phyloP scores from a whole-genome alignment of 2,797 vertebrate species.

The Premnoplex brunnescens region DNA sequence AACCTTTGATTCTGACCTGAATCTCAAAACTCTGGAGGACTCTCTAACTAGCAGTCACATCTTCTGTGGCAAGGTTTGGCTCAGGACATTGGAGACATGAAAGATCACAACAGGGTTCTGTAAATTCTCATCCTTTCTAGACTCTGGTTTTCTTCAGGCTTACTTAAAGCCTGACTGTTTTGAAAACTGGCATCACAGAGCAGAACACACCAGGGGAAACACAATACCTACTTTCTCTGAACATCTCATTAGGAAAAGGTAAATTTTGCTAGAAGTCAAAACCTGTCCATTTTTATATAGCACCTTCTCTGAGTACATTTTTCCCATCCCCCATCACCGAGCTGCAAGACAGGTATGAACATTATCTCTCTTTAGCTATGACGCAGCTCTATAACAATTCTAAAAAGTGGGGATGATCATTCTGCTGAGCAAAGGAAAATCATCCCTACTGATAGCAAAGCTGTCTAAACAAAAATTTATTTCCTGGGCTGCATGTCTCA shows the following conservation, averaged over 20 bases:
- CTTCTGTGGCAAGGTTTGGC: not conserved
- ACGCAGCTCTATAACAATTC: not conserved
- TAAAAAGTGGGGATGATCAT: not conserved
- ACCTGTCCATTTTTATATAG: not conserved
- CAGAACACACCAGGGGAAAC: not conserved
- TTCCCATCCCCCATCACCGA: rapidly evolving
- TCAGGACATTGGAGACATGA: not conserved
- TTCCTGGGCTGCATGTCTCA: not conserved
- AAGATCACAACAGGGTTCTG: not conserved
- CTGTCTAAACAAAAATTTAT: not conserved
- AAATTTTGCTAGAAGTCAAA: not conserved
- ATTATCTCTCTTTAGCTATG: not conserved
- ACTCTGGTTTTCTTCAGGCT: not conserved
- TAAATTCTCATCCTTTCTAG: not conserved
- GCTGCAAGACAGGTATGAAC: not conserved
- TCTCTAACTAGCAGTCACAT: not conserved
- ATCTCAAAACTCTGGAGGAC: not conserved
- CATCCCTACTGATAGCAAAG: not conserved
- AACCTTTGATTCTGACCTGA: not conserved
- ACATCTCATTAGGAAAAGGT: not conserved
- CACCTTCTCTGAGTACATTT: not conserved
- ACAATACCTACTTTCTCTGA: not conserved
- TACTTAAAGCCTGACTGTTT: not conserved
- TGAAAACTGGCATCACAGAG: not conserved
- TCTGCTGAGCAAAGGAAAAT: not conserved